A percentile compares a stretch with the other conserved stretches of the same genome.
phyloP scores from a whole-genome alignment of 2,113 vertebrate species.

The Caloenas nicobarica region DNA sequence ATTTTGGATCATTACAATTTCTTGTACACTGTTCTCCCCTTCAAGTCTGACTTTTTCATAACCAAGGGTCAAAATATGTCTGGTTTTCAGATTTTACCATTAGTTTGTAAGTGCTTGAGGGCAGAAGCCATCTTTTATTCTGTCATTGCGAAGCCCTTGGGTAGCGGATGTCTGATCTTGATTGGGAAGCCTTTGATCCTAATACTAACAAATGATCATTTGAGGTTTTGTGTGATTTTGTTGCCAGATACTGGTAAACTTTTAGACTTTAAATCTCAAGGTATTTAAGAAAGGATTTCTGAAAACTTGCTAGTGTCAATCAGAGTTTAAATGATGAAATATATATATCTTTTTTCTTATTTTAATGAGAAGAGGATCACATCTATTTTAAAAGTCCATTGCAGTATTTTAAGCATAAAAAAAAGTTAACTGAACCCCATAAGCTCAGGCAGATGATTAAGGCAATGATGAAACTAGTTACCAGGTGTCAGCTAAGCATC shows the following conservation, averaged over 20 bases:
- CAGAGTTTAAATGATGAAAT: background rate
- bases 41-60: background rate
- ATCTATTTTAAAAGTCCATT: background rate
- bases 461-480: background rate
- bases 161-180: background rate
- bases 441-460: background rate
- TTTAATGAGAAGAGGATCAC: background rate
- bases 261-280: background rate
- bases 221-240: background rate
- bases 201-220: background rate
- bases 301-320: background rate
- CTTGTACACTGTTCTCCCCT: background rate
- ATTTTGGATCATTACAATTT: background rate
- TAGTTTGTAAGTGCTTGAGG: background rate
- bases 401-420: background rate
- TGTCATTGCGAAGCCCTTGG: background rate
- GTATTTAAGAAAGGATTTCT: conserved; percentile 1
- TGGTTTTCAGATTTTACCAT: background rate
- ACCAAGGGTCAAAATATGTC: background rate
- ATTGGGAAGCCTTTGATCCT: conserved; percentile 9
- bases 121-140: conserved; percentile 15
- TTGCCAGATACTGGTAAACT: background rate
- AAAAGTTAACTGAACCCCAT: background rate
- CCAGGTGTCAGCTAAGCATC: background rate
- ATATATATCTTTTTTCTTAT: background rate